These are phyloP conservation scores for Formica selysi DNA, from an alignment of 1,140 invertebrate species.

Conservation along the genomic window DNA sequence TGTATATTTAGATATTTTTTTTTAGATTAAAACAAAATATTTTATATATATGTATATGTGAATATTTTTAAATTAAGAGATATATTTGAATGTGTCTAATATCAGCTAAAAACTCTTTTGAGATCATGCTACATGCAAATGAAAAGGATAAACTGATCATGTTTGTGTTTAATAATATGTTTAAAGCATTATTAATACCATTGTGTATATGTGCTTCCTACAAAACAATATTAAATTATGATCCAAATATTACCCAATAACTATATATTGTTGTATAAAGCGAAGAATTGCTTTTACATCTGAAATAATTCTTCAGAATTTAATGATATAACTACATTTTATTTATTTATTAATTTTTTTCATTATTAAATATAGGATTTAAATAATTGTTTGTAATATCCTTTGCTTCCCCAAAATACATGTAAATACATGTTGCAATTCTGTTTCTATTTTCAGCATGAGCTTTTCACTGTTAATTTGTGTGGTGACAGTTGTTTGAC, in stretches of 20 bases:
- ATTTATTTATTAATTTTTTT: background rate
- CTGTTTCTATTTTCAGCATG: conserved; percentile 77
- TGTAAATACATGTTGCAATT: conserved; percentile 24
- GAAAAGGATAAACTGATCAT: conserved; percentile 41
- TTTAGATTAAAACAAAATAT: background rate
- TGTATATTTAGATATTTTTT: conserved; percentile 4
- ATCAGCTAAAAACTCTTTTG: background rate
- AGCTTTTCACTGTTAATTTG: conserved; percentile 78
- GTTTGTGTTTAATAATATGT: conserved; percentile 45
- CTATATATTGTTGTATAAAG: background rate
- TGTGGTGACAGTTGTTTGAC: conserved; percentile 75
- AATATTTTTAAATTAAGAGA: conserved; percentile 24
- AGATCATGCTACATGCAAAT: conserved; percentile 32
- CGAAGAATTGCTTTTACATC: conserved; percentile 18
- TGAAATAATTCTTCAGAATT: conserved; percentile 6
- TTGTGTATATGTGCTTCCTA: background rate
- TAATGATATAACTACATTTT: background rate
- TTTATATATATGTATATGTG: background rate
- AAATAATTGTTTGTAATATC: conserved; percentile 32
- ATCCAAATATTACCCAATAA: background rate
- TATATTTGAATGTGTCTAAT: conserved; percentile 11
- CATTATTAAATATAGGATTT: background rate
- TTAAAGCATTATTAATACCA: conserved; percentile 26
- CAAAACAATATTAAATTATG: conserved; percentile 5
- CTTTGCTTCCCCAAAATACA: no score